A percentile compares a stretch with the other conserved stretches of the same genome.
Conservation (phyloP, 2,113 vertebrate species). For the Puntigrus tetrazona region DNA sequence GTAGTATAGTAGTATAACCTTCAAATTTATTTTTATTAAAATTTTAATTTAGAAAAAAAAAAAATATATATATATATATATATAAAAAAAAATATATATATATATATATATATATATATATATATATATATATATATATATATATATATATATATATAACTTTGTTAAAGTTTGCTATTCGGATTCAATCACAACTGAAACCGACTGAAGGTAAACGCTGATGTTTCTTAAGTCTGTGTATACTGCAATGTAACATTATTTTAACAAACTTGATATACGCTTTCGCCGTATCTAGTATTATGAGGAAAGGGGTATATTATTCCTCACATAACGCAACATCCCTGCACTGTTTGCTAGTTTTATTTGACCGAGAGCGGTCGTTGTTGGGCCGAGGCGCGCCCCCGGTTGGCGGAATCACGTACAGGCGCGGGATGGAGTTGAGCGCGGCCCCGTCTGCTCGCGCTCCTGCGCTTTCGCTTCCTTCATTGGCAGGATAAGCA, state of each 20-base stretch:
- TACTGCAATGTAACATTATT: not conserved
- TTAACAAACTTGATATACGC: not conserved
- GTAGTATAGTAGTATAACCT: no score
- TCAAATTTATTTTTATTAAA: no score
- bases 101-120: no score
- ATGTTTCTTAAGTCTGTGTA: not conserved
- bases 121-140: no score
- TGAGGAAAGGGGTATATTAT: not conserved
- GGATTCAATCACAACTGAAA: not conserved
- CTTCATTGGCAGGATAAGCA: slow-evolving; percentile 40
- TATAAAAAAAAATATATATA: no score
- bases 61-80: no score
- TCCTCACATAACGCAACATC: not conserved
- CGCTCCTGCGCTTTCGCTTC: not conserved
- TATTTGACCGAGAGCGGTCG: no score
- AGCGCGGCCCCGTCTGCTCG: not conserved
- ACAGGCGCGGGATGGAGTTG: not conserved
- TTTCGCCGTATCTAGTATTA: not conserved
- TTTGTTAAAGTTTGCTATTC: no score
- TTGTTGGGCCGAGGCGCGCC: slow-evolving; percentile 11
- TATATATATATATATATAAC: no score
- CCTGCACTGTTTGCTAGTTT: no score
- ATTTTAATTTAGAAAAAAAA: no score
- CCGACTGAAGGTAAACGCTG: not conserved
- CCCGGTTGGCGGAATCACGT: not conserved